Conservation (phyloP, 2,797 vertebrate genomes). For the Enteromius viviparus region DNA sequence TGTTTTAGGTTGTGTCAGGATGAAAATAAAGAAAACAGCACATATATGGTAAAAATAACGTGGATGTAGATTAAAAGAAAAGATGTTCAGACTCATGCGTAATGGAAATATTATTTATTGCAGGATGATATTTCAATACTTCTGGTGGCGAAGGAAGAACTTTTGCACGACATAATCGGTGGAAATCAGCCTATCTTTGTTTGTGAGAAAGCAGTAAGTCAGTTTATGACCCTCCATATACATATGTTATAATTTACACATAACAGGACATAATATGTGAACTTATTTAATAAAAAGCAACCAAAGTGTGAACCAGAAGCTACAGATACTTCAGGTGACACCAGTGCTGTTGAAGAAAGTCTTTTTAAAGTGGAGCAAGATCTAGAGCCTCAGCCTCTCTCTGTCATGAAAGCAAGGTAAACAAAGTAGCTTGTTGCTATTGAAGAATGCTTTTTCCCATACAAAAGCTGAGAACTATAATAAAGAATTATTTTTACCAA, state of each 20-base stretch:
- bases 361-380: conserved; percentile 59
- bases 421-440: neutral
- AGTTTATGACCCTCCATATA: neutral
- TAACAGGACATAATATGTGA: neutral
- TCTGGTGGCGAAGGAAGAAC: conserved; percentile 77
- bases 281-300: conserved; percentile 29
- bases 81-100: neutral
- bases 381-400: conserved; percentile 75
- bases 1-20: conserved; percentile 28
- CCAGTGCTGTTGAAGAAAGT: conserved; percentile 52
- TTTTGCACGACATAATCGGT: conserved; percentile 75
- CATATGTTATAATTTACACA: neutral
- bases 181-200: conserved; percentile 76
- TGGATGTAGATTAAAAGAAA: neutral
- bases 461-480: neutral
- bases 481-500: neutral
- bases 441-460: neutral
- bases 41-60: conserved; percentile 7
- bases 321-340: conserved; percentile 61
- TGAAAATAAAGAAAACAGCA: conserved; percentile 22
- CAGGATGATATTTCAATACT: conserved; percentile 51
- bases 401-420: conserved; percentile 88
- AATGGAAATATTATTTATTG: neutral
- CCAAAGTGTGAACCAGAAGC: conserved; percentile 62
- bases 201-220: conserved; percentile 85